Evolutionary conservation across 2,113 vertebrate species (phyloP), one percentile per base, ranked within the genome.

Genomic region (Saguinus imperator): DNA sequence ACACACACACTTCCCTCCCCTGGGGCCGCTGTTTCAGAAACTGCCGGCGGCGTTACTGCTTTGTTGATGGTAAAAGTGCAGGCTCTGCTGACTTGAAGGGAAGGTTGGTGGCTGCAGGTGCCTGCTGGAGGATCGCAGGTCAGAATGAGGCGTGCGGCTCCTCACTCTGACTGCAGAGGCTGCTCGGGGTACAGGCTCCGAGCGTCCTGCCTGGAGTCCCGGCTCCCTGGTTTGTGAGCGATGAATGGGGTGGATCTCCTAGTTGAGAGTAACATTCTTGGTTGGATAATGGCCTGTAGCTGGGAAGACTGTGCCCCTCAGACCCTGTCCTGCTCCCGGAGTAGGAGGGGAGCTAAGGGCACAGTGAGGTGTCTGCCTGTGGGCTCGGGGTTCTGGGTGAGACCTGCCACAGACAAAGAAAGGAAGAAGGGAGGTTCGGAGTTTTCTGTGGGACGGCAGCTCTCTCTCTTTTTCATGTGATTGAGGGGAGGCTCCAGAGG

Each of bases 51-150:
- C 11, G 7, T 6, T 50, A 1, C 40, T 73, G 14, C 14, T 6
- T 68, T 21, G 20, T 3, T 79, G 40, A 76, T 3, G 37, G 18
- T 68, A 4, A 3, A 32, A 11, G 17, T 61, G n/a, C n/a, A 3
- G 37, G 17, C 40, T 16, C 1, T 32, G 0, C 2, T 3, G 16
- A 32, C 20, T 6, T 0, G 7, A 17, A 16, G 0, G 10, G 23
- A 18, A 17, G 20, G 55, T 11, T 83, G 13, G 12, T 32, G 29
- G 73, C 52, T 45, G 8, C 7, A 11, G 91, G 48, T 70, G 1
- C n/a, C 20, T 83, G 57, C 45, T 0, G 1, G 77, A 21, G 14
- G 43, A 8, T 1, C 0, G 18, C 18, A 4, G 52, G 52, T 1
- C 1, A 21, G 23, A 4, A 40, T 37, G 70, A 37, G 20, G 18